These are phyloP conservation scores for Volucella inflata DNA, from an alignment of 2,888 invertebrate species.

Conservation along the genomic window DNA sequence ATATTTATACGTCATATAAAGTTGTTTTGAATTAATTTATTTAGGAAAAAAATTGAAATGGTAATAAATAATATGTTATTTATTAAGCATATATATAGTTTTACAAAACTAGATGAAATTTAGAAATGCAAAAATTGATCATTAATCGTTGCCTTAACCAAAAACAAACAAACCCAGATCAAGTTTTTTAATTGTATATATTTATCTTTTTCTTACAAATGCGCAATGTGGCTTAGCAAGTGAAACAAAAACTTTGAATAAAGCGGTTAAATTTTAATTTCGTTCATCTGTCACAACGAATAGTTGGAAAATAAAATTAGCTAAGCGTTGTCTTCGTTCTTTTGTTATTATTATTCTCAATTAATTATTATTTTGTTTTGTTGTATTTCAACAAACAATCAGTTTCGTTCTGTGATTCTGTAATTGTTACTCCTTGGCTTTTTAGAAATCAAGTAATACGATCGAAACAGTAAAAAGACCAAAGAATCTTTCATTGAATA, in stretches of 20 bases:
- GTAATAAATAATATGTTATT: too few relatives aligned
- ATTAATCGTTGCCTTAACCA: not conserved
- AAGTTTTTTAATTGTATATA: not conserved
- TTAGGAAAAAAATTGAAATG: too few relatives aligned
- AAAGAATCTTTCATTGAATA: not conserved
- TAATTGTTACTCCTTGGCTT: too few relatives aligned
- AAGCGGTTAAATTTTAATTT: conserved; percentile 66
- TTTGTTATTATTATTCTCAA: conserved; percentile 17
- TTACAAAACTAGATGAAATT: too few relatives aligned
- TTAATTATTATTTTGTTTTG: not conserved
- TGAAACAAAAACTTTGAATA: conserved; percentile 57
- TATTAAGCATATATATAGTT: too few relatives aligned
- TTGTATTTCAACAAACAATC: not conserved
- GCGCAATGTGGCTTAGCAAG: not conserved
- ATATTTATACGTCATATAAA: too few relatives aligned
- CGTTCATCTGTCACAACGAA: conserved; percentile 63
- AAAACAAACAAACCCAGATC: conserved; percentile 43
- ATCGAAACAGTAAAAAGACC: not conserved
- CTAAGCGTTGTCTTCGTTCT: conserved; percentile 57
- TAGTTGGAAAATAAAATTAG: conserved; percentile 47
- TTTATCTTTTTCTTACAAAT: conserved; percentile 10
- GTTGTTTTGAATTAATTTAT: too few relatives aligned
- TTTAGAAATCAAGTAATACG: too few relatives aligned
- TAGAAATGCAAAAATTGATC: too few relatives aligned
- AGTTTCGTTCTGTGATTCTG: not conserved